Evolutionary conservation across 2,113 vertebrate genomes (phyloP), one percentile per base, ranked within the genome.

Genomic region (Phycodurus eques): DNA sequence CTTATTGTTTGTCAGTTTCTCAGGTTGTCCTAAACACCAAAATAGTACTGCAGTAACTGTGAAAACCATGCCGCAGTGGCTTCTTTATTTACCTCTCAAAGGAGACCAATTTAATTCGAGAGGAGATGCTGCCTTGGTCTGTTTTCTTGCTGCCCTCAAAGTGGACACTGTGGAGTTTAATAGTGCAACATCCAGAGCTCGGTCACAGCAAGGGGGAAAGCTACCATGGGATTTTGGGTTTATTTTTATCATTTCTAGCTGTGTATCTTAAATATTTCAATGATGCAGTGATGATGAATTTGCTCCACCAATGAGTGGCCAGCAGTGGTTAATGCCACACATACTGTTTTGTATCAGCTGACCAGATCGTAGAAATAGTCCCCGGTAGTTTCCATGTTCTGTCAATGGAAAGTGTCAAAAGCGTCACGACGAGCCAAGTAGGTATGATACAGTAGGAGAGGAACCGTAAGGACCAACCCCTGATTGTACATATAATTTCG

Each of bases 181-280:
- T 61, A 35, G 14, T 14, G 14, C 59, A 35, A 33, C 14, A 17
- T 31, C 56, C 1, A 13, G 14, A 5, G 46, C 13, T 13, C 3
- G 65, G 73, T 77, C 67, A 49, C 35, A 71, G 70, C 66, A 51
- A 51, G 15, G 47, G 15, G 5, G 47, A 17, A 51, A 6, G 20
- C 53, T 54, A 54, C 19, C 19, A 20, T 17, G 17, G 20, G 49
- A 53, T 8, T 20, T 1, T n/a, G 72, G 56, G 66, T 39, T 65
- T 66, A 64, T 54, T 78, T 39, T 35, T 31, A 31, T 27, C 4
- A 15, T 17, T 10, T 62, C 2, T 33, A 15, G 4, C 53, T n/a
- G 53, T 10, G 53, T n/a, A 10, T 54, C 19, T 20, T 54, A 54
- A 54, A 54, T 54, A 54, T 20, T 54, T 54, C 19, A 54, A 54